A percentile compares a stretch with the other conserved stretches of the same genome.
Conservation (phyloP, 2,888 invertebrate genomes). For the Dione juno region DNA sequence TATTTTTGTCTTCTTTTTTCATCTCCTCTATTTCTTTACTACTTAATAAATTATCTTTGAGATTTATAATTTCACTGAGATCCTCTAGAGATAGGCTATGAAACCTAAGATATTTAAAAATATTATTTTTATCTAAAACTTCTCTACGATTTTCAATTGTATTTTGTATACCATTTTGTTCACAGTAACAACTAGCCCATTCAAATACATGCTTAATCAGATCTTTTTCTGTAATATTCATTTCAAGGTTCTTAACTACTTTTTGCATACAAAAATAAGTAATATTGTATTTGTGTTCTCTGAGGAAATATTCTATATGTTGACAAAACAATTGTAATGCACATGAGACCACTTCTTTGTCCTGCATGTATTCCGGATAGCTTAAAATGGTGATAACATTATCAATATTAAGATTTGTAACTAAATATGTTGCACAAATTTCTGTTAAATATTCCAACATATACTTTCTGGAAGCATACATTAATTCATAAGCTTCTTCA, state of each 20-base stretch:
- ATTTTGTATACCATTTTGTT: conserved; percentile 64
- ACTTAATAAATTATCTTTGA: conserved; percentile 65
- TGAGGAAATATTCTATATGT: conserved; percentile 81
- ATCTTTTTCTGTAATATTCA: conserved; percentile 80
- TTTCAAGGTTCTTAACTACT: conserved; percentile 76
- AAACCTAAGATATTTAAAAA: conserved; percentile 77
- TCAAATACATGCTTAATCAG: conserved; percentile 79
- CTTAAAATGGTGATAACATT: conserved; percentile 84
- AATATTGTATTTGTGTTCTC: conserved; percentile 76
- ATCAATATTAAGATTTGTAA: conserved; percentile 80
- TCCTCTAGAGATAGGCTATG: conserved; percentile 64
- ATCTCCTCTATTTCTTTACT: conserved; percentile 47
- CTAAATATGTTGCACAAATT: conserved; percentile 80
- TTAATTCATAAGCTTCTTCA: conserved; percentile 84
- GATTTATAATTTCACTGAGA: conserved; percentile 64
- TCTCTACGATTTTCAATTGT: conserved; percentile 73
- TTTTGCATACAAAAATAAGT: conserved; percentile 75
- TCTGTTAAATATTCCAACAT: conserved; percentile 81
- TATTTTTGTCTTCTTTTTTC: conserved; percentile 34
- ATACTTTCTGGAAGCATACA: conserved; percentile 87
- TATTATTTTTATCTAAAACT: conserved; percentile 68
- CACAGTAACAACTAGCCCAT: conserved; percentile 82
- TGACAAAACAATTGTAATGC: conserved; percentile 83
- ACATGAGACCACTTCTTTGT: conserved; percentile 76
- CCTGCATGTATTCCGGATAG: conserved; percentile 84